Base-by-base conservation (phyloP, 2,113 vertebrate species). In the Oostethus manadensis region DNA sequence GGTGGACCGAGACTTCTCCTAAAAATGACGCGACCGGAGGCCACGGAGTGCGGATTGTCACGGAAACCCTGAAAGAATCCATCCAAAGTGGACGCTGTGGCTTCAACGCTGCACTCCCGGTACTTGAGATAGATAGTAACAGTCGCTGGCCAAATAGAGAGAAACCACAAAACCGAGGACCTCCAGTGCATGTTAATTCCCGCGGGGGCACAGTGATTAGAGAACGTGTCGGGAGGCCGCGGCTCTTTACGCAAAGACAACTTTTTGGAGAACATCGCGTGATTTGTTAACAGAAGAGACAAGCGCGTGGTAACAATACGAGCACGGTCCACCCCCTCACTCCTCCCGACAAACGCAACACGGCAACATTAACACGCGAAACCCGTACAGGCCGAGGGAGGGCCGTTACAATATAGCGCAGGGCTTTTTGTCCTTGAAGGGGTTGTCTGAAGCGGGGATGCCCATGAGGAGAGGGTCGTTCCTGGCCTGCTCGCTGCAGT, bases 351-450 rank as follows among this genome's bases (percentile, higher is more conserved):
- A 54, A 68, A 79, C 70, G 68, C 63, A 73, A 70, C 40, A 68
- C 64, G 76, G 78, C 70, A 66, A 87, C 79, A 83, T 75, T 73
- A 80, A 83, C 66, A 70, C 76, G 71, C 76, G 51, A 46, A 54
- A 13, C 26, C 60, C 59, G 55, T 57, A 45, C 71, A 78, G 68
- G 75, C 81, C 69, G 62, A 60, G 51, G 70, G 68, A 55, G 43
- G 16, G 65, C 53, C 51, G 91, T 89, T 99, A 99, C 78, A 99
- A 89, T 83, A 99, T 91, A 87, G 87, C 89, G 84, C 96, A 99
- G 50, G 94, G 91, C 58, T 97, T 98, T 87, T 96, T 99, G 86
- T 99, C 96, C 91, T 98, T 98, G 90, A 98, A 98, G 46, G 95
- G 96, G 86, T 99, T 99, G 86, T 99, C 96, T 1, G 96, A 99